phyloP scores from a whole-genome alignment of 2,113 vertebrate genomes.

The Hippoglossus stenolepis region DNA sequence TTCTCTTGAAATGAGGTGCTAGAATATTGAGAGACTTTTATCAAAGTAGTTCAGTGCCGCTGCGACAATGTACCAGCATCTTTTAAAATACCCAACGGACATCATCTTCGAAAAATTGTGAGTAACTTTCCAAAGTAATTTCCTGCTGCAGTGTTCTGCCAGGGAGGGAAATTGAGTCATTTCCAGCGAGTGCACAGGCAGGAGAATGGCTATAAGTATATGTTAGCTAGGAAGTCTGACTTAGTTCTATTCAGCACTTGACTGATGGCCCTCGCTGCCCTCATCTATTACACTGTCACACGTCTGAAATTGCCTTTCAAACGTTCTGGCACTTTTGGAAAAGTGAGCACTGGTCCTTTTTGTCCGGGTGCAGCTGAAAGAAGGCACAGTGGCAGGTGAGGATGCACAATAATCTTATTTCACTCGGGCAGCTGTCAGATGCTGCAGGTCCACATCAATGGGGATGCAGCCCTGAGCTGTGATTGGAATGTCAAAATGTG shows the following conservation, averaged over 20 bases:
- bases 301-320: conserved; percentile 77
- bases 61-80: neutral
- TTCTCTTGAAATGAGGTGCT: neutral
- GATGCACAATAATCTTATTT: conserved; percentile 49
- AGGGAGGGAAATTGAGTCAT: conserved; percentile 59
- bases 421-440: conserved; percentile 41
- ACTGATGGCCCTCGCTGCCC: conserved; percentile 72
- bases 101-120: conserved; percentile 27
- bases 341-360: conserved; percentile 56
- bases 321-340: conserved; percentile 62
- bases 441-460: conserved; percentile 25
- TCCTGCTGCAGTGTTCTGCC: conserved; percentile 24
- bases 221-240: conserved; percentile 69
- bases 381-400: conserved; percentile 52
- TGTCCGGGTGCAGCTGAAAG: conserved; percentile 31
- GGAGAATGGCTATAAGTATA: conserved; percentile 67
- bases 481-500: conserved; percentile 26
- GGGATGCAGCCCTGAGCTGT: conserved; percentile 2
- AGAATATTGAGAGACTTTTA: neutral
- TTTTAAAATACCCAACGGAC: conserved; percentile 23
- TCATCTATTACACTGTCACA: conserved; percentile 78
- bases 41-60: neutral
- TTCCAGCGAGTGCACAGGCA: conserved; percentile 35
- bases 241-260: conserved; percentile 64
- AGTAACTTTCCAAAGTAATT: conserved; percentile 49